Evolutionary conservation across 2,797 vertebrate species (phyloP).

Genomic region (Pipistrellus nathusii): DNA sequence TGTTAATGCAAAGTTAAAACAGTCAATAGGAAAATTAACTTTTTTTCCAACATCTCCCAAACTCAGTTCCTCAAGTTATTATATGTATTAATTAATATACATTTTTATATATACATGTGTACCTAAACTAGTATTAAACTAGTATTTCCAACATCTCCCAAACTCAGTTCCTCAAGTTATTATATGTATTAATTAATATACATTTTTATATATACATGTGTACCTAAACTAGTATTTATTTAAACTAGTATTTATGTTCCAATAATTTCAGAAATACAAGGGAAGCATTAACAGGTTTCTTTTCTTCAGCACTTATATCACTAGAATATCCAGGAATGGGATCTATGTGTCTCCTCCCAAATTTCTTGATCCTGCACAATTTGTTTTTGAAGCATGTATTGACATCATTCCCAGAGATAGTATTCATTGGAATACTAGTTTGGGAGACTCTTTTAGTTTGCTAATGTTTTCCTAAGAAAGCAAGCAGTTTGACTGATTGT

Average conservation of each 20-base stretch:
- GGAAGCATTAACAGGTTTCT: neutral
- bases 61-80: neutral
- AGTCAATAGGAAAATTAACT: neutral
- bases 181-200: neutral
- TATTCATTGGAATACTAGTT: neutral
- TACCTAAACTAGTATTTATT: too few species aligned
- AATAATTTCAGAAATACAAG: constrained; percentile 35
- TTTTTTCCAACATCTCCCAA: neutral
- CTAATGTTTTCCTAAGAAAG: constrained; percentile 4
- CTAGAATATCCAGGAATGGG: neutral
- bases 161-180: neutral
- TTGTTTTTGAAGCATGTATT: constrained; percentile 10
- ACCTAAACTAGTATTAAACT: too few species aligned
- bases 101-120: neutral
- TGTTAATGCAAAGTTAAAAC: neutral
- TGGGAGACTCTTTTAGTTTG: constrained; percentile 42
- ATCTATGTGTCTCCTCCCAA: neutral
- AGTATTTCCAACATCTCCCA: neutral
- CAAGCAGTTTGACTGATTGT: neutral
- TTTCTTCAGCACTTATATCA: constrained; percentile 7
- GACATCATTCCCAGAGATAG: neutral
- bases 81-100: neutral
- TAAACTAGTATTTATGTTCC: too few species aligned
- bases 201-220: neutral
- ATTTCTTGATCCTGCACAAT: neutral